These are phyloP conservation scores for Siniperca scherzeri DNA, from an alignment of 2,797 vertebrate species.

Conservation along the genomic window DNA sequence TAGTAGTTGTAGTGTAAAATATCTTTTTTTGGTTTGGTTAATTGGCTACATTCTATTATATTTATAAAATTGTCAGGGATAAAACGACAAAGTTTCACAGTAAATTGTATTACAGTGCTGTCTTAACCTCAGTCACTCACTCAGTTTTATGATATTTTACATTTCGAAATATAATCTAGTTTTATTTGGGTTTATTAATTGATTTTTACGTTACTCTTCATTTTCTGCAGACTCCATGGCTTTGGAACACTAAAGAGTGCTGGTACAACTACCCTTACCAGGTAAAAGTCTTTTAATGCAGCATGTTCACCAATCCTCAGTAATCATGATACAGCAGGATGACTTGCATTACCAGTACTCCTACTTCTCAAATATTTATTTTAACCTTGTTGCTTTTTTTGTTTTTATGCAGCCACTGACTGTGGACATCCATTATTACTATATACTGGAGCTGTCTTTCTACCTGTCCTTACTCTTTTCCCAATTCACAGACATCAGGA, in stretches of 20 bases:
- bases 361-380: conserved; percentile 25
- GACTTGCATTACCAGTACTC: not conserved
- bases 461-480: conserved; percentile 98
- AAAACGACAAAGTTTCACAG: not conserved
- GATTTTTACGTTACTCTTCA: not conserved
- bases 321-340: not conserved
- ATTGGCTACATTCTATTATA: not conserved
- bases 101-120: not conserved
- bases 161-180: not conserved
- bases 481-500: conserved; percentile 98
- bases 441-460: conserved; percentile 96
- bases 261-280: conserved; percentile 99
- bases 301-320: not conserved
- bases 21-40: not conserved
- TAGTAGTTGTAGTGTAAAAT: no score
- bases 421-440: conserved; percentile 97
- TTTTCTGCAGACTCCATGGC: conserved; percentile 90
- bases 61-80: conserved; percentile 6
- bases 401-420: conserved; percentile 90
- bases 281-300: conserved; percentile 83
- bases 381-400: conserved; percentile 47
- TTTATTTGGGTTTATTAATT: conserved; percentile 17
- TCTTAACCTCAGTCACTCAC: not conserved
- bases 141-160: conserved; percentile 10
- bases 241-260: conserved; percentile 97